phyloP scores from a whole-genome alignment of 2,113 vertebrate species.

The Nibea albiflora region DNA sequence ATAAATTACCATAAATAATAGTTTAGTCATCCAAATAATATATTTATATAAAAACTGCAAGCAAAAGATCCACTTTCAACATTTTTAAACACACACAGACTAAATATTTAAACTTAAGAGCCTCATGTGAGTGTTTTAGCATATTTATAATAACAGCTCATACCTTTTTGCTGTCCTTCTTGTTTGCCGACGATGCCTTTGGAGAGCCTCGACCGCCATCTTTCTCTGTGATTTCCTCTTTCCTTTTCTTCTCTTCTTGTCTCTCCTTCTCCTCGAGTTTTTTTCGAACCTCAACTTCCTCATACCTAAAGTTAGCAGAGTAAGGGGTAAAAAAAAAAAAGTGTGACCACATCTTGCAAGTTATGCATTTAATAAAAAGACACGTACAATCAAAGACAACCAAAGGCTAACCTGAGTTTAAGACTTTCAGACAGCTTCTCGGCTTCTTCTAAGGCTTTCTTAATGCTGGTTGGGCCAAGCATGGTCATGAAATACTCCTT shows the following conservation, averaged over 20 bases:
- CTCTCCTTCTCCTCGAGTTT: conserved; percentile 94
- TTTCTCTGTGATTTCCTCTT: conserved; percentile 85
- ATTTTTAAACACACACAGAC: neutral
- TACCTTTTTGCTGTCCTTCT: conserved; percentile 87
- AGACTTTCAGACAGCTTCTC: conserved; percentile 97
- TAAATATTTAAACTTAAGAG: neutral
- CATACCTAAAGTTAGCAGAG: conserved; percentile 85
- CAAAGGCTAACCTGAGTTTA: conserved; percentile 87
- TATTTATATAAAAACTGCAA: too few relatives aligned
- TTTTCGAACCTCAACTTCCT: conserved; percentile 97
- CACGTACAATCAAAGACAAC: neutral
- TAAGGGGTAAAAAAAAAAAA: neutral
- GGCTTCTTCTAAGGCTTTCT: conserved; percentile 97
- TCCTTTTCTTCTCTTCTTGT: conserved; percentile 89
- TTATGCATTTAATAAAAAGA: neutral
- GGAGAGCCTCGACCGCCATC: conserved; percentile 75
- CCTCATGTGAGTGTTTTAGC: neutral
- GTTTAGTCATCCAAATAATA: too few relatives aligned
- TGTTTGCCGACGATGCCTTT: conserved; percentile 80
- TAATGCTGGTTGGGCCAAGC: conserved; percentile 92
- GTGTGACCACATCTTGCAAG: neutral
- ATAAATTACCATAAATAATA: too few relatives aligned
- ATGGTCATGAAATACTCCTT: conserved; percentile 93
- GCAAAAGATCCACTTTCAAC: too few relatives aligned
- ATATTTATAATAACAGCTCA: conserved; percentile 40